These are phyloP conservation scores for Leistus spinibarbis DNA, from an alignment of 2,888 invertebrate species.

Conservation along the genomic window DNA sequence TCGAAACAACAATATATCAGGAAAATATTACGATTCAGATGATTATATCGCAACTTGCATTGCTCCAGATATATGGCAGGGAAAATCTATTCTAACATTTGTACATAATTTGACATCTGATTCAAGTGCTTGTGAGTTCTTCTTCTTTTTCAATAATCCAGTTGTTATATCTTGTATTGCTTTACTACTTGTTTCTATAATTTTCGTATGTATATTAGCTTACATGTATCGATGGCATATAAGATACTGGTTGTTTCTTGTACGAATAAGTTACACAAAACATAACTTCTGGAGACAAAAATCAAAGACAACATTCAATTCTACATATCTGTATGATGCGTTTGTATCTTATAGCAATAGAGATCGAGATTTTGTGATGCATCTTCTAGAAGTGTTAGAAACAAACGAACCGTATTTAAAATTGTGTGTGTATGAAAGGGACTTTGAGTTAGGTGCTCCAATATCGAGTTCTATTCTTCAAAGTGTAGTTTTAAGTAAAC, in stretches of 20 bases:
- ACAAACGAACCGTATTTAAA: constrained; percentile 64
- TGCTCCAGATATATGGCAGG: constrained; percentile 14
- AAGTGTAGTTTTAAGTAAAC: constrained; percentile 68
- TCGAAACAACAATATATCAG: neutral
- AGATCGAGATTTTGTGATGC: constrained; percentile 65
- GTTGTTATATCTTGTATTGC: neutral
- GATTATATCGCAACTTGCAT: constrained; percentile 18
- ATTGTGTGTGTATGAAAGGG: constrained; percentile 72
- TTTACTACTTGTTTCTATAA: constrained; percentile 10
- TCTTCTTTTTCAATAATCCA: too few relatives aligned
- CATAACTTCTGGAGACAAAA: constrained; percentile 44
- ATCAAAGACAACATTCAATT: constrained; percentile 43
- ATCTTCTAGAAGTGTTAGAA: constrained; percentile 66
- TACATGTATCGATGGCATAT: constrained; percentile 56
- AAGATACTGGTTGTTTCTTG: constrained; percentile 63
- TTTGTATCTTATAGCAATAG: constrained; percentile 67
- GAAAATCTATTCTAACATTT: constrained; percentile 7
- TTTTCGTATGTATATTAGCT: constrained; percentile 5
- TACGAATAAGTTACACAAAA: constrained; percentile 58
- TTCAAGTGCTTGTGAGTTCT: neutral
- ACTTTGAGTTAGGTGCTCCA: constrained; percentile 68
- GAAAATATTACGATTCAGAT: constrained; percentile 1
- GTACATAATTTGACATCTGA: neutral
- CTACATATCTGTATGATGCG: constrained; percentile 62
- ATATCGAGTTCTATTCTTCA: constrained; percentile 70